Conservation (phyloP, 2,888 invertebrate genomes). For the Exephanes ischioxanthus region DNA sequence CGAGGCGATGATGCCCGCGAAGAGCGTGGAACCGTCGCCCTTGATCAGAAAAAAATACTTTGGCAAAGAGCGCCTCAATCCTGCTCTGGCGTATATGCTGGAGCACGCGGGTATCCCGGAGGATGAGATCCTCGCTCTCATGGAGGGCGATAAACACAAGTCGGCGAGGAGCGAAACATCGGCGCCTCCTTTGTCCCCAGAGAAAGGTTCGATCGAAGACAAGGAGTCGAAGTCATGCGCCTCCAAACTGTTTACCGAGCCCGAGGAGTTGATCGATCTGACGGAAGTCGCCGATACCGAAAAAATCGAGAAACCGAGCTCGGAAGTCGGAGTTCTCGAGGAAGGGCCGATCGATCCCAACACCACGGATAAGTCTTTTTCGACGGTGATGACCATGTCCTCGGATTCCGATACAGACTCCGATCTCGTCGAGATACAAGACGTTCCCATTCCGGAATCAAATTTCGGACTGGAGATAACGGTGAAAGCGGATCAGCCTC, state of each 20-base stretch:
- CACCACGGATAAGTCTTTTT: not conserved
- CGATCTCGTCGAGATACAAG: constrained; percentile 85
- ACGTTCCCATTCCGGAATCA: constrained; percentile 72
- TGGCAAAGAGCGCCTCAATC: constrained; percentile 80
- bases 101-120: constrained; percentile 92
- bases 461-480: constrained; percentile 81
- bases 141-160: constrained; percentile 78
- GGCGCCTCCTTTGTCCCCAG: not conserved
- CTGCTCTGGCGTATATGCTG: constrained; percentile 90
- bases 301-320: constrained; percentile 2
- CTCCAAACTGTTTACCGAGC: constrained; percentile 54
- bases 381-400: constrained; percentile 16
- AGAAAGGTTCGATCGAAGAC: constrained; percentile 22
- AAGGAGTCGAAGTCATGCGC: constrained; percentile 44
- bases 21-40: constrained; percentile 68
- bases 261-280: constrained; percentile 66
- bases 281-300: constrained; percentile 45
- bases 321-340: not conserved
- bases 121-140: constrained; percentile 87
- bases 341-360: not conserved
- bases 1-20: constrained; percentile 53
- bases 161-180: constrained; percentile 5
- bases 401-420: constrained; percentile 82
- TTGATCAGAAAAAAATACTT: constrained; percentile 81
- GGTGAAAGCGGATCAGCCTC: constrained; percentile 79